Evolutionary conservation across 2,888 invertebrate genomes (phyloP).

Genomic region (Limnephilus auricula): DNA sequence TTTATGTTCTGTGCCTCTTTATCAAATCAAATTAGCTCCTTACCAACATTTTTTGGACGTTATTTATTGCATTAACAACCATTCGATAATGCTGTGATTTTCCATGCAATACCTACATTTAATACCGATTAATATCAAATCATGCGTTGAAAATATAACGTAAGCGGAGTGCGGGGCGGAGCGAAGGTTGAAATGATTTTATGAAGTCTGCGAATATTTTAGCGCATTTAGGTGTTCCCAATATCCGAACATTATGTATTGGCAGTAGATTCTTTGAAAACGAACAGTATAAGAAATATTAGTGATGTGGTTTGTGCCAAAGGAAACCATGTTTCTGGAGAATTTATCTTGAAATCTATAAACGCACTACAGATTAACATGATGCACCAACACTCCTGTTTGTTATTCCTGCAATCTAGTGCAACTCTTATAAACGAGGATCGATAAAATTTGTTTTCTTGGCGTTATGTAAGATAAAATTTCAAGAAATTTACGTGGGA

Average conservation of each 20-base stretch:
- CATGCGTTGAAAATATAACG: neutral
- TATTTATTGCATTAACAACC: too few relatives aligned
- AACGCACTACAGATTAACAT: slow-evolving; percentile 14
- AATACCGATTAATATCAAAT: neutral
- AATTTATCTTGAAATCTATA: slow-evolving; percentile 32
- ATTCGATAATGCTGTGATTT: too few relatives aligned
- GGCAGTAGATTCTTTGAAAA: neutral
- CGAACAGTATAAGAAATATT: neutral
- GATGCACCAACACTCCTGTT: neutral
- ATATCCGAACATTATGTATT: neutral
- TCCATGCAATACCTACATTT: too few relatives aligned
- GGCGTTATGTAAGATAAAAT: neutral
- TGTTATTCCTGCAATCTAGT: slow-evolving; percentile 2
- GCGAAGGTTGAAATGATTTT: neutral
- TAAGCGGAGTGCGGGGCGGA: neutral
- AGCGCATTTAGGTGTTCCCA: neutral
- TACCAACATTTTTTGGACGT: too few relatives aligned
- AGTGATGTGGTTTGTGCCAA: neutral
- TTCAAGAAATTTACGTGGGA: neutral
- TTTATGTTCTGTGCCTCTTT: too few relatives aligned
- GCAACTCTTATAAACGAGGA: slow-evolving; percentile 12
- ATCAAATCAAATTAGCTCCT: too few relatives aligned
- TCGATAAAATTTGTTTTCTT: neutral
- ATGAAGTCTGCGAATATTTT: neutral
- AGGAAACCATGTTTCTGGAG: neutral